Evolutionary conservation across 2,888 invertebrate species (phyloP).

Genomic region (Athetis lepigone): DNA sequence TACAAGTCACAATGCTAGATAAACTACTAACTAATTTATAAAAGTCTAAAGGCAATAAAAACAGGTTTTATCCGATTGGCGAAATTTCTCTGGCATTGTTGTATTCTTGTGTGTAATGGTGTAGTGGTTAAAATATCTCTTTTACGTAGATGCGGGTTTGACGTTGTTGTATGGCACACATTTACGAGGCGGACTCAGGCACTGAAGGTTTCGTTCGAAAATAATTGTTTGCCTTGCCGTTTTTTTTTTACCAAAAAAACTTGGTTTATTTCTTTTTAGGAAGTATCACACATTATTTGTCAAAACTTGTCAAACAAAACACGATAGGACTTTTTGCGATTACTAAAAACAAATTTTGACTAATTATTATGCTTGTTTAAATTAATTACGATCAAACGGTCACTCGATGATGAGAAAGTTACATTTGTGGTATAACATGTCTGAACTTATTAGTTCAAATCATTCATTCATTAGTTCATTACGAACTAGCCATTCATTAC

Average conservation of each 20-base stretch:
- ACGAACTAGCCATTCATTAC: not conserved
- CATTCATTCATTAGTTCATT: not conserved
- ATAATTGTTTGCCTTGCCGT: too few species aligned
- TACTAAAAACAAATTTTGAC: constrained; percentile 40
- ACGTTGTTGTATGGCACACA: too few species aligned
- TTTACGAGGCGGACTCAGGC: too few species aligned
- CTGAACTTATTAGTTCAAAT: constrained; percentile 2
- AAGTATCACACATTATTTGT: constrained; percentile 14
- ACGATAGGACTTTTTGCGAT: constrained; percentile 13
- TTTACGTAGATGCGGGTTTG: too few species aligned
- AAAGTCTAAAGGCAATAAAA: constrained; percentile 18
- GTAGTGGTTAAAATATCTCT: too few species aligned
- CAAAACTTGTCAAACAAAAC: constrained; percentile 6
- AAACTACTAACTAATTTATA: constrained; percentile 29
- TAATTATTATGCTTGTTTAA: constrained; percentile 25
- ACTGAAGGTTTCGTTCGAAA: too few species aligned
- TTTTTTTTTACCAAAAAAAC: too few species aligned
- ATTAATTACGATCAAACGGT: constrained; percentile 26
- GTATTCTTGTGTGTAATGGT: too few species aligned
- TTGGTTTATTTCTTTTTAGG: not conserved
- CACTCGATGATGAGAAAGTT: constrained; percentile 34
- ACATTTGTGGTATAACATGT: constrained; percentile 16
- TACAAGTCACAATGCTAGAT: constrained; percentile 2
- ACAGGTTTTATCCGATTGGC: constrained; percentile 15
- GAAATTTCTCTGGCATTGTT: too few species aligned